Percentiles rank a stretch among this genome's conserved stretches.
These are phyloP conservation scores for Protula sp. DNA, from an alignment of 2,888 invertebrate genomes.

Conservation along the genomic window DNA sequence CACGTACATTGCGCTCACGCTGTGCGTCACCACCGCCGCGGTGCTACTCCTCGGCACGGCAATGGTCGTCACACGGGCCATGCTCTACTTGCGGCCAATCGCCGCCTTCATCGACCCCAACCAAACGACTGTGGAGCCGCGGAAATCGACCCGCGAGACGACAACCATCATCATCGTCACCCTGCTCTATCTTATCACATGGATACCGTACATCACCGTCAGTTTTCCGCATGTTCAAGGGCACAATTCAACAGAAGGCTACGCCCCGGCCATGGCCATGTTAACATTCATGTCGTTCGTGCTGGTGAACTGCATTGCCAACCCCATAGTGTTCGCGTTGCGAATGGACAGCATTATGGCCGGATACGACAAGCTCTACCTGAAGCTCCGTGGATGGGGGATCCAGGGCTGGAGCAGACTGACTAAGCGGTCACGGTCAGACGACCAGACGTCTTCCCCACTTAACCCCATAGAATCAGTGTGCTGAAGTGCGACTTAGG, in stretches of 20 bases:
- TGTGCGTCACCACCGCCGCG: background rate
- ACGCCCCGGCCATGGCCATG: background rate
- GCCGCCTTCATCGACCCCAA: slow-evolving; percentile 11
- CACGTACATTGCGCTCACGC: slow-evolving; percentile 11
- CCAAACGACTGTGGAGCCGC: slow-evolving; percentile 3
- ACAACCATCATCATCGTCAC: slow-evolving; percentile 14
- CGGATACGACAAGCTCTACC: slow-evolving; percentile 16
- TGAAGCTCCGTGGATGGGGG: slow-evolving; percentile 8
- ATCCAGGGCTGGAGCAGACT: slow-evolving; percentile 5
- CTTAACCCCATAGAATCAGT: slow-evolving; percentile 61
- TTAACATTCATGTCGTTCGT: slow-evolving; percentile 6
- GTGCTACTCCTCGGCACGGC: background rate
- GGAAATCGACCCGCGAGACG: slow-evolving; percentile 14
- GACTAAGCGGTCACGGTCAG: background rate
- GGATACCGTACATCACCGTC: slow-evolving; percentile 16
- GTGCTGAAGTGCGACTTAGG: no score
- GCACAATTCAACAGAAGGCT: no score
- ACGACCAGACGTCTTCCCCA: slow-evolving; percentile 76
- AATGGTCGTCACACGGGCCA: slow-evolving; percentile 14
- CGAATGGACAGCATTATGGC: slow-evolving; percentile 15
- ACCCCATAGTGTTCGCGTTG: slow-evolving; percentile 14
- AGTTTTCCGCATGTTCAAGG: slow-evolving; percentile 6
- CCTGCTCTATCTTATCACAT: slow-evolving; percentile 5
- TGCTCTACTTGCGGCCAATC: slow-evolving; percentile 16
- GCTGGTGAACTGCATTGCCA: slow-evolving; percentile 6